Conservation (phyloP, 2,113 vertebrate species). For the Chaenogobius annularis region DNA sequence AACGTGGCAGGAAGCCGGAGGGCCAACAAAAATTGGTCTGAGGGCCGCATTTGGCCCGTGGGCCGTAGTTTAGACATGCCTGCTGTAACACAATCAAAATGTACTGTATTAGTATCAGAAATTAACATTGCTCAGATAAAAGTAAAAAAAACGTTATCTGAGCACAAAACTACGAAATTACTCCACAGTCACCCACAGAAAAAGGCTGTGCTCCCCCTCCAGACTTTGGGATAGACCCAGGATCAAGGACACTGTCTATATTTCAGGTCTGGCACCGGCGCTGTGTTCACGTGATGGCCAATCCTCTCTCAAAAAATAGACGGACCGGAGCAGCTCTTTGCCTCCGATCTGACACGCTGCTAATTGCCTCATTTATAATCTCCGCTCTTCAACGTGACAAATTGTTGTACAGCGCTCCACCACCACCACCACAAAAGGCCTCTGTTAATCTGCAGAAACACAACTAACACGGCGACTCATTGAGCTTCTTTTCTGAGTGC, state of each 20-base stretch:
- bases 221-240: not conserved
- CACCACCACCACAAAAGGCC: constrained; percentile 51
- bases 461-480: constrained; percentile 73
- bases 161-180: not conserved
- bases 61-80: too few relatives aligned
- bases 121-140: too few relatives aligned
- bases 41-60: too few relatives aligned
- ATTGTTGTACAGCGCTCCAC: constrained; percentile 64
- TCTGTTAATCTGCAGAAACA: constrained; percentile 67
- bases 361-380: constrained; percentile 81
- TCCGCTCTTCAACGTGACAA: constrained; percentile 71
- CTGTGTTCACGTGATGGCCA: constrained; percentile 37
- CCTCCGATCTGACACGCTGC: constrained; percentile 63
- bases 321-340: constrained; percentile 37
- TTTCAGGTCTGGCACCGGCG: constrained; percentile 39
- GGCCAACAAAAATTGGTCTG: too few relatives aligned
- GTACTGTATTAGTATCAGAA: too few relatives aligned
- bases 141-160: too few relatives aligned
- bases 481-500: constrained; percentile 66
- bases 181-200: not conserved
- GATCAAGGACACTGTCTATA: not conserved
- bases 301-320: constrained; percentile 22
- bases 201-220: not conserved
- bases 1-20: too few relatives aligned
- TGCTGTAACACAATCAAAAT: too few relatives aligned